Base-by-base conservation (phyloP, 2,797 vertebrate species). In the Microcaecilia unicolor region DNA sequence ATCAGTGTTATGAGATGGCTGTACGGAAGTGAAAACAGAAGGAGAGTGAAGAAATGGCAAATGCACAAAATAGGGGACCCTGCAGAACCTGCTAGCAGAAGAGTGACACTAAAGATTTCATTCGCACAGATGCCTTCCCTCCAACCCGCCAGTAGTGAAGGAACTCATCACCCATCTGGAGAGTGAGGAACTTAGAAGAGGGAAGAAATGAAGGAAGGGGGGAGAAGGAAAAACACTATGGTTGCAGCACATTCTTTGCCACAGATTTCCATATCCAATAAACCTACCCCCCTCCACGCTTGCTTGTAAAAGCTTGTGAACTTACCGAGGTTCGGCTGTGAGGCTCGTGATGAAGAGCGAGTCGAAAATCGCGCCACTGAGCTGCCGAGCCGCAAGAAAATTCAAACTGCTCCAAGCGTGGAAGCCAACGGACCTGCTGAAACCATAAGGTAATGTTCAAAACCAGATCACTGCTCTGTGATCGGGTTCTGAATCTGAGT, bases 361-460 rank as follows among this genome's bases (percentile, higher is more conserved):
- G 31, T 43, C 30, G 33, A 43, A 55, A 55, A 57, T 59, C 62
- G 61, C 57, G 34, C 46, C 19, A 18, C 37, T 40, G 50, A 48
- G 68, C 31, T 47, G 46, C 52, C 37, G 35, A 57, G 46, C 34
- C 37, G 28, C 45, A 33, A 10, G 45, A 41, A 48, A 41, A 24
- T 59, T 67, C 49, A 61, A 66, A 42, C 41, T 48, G 41, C 37
- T 33, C 26, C 37, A 54, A 54, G 37, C 40, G 22, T 49, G 39
- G 43, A 53, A 70, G 53, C 48, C 51, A 55, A 36, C 43, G 29
- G 18, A 48, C 53, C 55, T 66, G 60, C 55, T 66, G 67, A 43
- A 59, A 62, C 48, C 37, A 50, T 58, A 66, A 74, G 41, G 44
- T 64, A 70, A 60, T 58, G 24, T 48, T 64, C 46, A 36, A 18